Conservation (phyloP, 2,888 invertebrate species). For the Latrodectus elegans region DNA sequence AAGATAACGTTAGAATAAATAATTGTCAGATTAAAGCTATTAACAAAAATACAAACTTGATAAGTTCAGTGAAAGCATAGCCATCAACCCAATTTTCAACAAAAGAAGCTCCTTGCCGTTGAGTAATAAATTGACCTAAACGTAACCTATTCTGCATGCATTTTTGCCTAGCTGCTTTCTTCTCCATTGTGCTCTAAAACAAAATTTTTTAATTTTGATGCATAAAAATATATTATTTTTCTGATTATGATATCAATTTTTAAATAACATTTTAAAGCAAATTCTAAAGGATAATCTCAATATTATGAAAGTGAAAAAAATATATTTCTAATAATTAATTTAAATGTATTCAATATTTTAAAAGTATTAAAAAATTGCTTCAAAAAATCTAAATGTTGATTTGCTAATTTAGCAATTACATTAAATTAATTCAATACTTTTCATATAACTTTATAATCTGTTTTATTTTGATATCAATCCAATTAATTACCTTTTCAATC, state of each 20-base stretch:
- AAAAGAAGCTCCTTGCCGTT: conserved; percentile 98
- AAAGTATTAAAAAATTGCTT: too few species aligned
- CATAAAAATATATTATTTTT: neutral
- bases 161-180: conserved; percentile 96
- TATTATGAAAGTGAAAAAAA: too few species aligned
- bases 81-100: conserved; percentile 99
- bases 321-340: too few species aligned
- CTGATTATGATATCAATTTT: neutral
- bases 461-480: too few species aligned
- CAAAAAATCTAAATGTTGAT: too few species aligned
- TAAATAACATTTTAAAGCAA: neutral
- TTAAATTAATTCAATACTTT: too few species aligned
- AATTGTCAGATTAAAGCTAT: too few species aligned
- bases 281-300: too few species aligned
- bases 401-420: too few species aligned
- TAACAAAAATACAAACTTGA: conserved; percentile 80
- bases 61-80: conserved; percentile 98
- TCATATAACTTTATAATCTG: too few species aligned
- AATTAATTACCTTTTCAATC: conserved; percentile 85
- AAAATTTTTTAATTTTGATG: neutral
- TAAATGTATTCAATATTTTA: too few species aligned
- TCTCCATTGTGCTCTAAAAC: conserved; percentile 90
- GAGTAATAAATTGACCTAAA: conserved; percentile 98
- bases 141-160: conserved; percentile 99
- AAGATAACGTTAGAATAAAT: too few species aligned